Conservation (phyloP, 37 sponge, comb jelly and placozoan genomes). For the Ephydatia muelleri region DNA sequence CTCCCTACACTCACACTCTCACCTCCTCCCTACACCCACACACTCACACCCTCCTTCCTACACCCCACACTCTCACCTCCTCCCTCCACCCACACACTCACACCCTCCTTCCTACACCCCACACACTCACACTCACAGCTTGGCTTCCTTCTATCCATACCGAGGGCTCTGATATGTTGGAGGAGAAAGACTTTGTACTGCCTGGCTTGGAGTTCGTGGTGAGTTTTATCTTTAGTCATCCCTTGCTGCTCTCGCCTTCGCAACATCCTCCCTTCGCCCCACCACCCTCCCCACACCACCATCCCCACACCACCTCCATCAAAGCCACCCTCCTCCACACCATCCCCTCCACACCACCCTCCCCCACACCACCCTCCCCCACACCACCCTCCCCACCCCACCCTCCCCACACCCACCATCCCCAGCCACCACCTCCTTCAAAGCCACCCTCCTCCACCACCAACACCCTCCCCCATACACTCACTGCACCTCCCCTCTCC, state of each 20-base stretch:
- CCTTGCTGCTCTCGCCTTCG: not conserved
- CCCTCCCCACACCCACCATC: too few relatives aligned
- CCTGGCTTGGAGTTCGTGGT: constrained; percentile 74
- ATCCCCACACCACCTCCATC: too few relatives aligned
- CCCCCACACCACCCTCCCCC: not conserved
- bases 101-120: not conserved
- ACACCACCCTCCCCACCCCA: not conserved
- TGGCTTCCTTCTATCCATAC: constrained; percentile 82
- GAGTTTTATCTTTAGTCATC: not conserved
- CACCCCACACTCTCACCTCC: too few relatives aligned
- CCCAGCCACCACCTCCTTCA: too few relatives aligned
- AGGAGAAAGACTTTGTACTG: constrained; percentile 17
- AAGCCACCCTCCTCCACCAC: too few relatives aligned
- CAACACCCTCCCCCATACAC: not conserved
- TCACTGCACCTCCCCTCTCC: too few relatives aligned
- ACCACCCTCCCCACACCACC: too few relatives aligned
- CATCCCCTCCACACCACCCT: not conserved
- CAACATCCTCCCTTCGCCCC: not conserved
- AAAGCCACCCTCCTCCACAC: too few relatives aligned
- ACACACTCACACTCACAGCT: constrained; percentile 69
- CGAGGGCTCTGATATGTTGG: constrained; percentile 45
- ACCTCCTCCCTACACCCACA: too few relatives aligned
- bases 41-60: not conserved
- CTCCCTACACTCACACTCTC: too few relatives aligned
- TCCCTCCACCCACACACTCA: too few relatives aligned